Percentiles rank a stretch among this genome's conserved stretches.
phyloP scores from a whole-genome alignment of 2,797 vertebrate genomes.

The Carapus acus region DNA sequence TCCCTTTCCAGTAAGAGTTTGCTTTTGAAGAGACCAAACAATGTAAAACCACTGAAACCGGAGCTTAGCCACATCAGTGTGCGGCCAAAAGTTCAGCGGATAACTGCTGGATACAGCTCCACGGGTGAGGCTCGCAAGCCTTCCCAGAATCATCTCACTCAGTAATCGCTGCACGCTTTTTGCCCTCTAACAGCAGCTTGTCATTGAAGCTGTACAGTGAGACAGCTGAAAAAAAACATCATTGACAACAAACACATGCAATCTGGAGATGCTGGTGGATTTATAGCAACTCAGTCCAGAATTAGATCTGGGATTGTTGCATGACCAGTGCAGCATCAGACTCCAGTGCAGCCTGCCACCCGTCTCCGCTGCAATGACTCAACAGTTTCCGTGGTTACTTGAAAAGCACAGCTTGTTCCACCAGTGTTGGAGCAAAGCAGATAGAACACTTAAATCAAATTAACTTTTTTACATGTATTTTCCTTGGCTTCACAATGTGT shows the following conservation, averaged over 20 bases:
- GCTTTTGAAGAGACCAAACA: constrained; percentile 64
- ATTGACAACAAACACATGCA: constrained; percentile 52
- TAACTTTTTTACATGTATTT: constrained; percentile 14
- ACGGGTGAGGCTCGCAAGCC: constrained; percentile 47
- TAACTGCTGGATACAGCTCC: constrained; percentile 49
- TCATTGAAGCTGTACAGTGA: constrained; percentile 55
- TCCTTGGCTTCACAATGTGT: too few species aligned
- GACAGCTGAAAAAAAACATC: constrained; percentile 34
- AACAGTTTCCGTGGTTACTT: constrained; percentile 43
- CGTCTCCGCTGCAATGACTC: constrained; percentile 35
- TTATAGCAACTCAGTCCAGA: constrained; percentile 71
- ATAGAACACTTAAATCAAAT: constrained; percentile 18
- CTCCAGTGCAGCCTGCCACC: constrained; percentile 48
- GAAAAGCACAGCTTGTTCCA: constrained; percentile 28
- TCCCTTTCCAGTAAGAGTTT: constrained; percentile 63
- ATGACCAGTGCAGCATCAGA: constrained; percentile 59
- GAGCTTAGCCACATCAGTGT: constrained; percentile 69
- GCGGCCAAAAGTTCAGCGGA: constrained; percentile 60
- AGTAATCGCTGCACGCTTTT: constrained; percentile 35
- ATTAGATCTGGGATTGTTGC: constrained; percentile 70
- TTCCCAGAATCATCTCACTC: constrained; percentile 59
- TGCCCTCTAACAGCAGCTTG: constrained; percentile 50
- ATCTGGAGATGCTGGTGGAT: constrained; percentile 49
- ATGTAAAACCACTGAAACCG: constrained; percentile 71
- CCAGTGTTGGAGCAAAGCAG: constrained; percentile 13